Conservation (phyloP, 53 echinoderm and acorn worm species). For the Echinarachnius parma region DNA sequence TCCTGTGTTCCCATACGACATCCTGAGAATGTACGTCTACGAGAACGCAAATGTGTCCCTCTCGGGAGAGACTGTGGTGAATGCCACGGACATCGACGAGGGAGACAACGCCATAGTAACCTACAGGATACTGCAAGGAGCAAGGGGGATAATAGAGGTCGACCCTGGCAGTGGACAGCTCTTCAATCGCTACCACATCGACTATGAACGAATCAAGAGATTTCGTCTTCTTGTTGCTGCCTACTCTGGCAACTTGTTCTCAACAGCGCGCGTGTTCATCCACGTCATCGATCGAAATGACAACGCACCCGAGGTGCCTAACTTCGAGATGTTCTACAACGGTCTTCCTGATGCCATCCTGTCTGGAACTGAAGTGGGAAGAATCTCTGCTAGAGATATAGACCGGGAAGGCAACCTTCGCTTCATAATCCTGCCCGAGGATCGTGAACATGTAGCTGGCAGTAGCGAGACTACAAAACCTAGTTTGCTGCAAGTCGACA, state of each 20-base stretch:
- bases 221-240: constrained; percentile 74
- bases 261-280: constrained; percentile 69
- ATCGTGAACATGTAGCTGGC: constrained; percentile 12
- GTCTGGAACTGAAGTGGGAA: constrained; percentile 69
- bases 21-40: constrained; percentile 75
- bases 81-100: constrained; percentile 68
- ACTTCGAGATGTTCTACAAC: constrained; percentile 85
- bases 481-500: constrained; percentile 59
- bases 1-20: constrained; percentile 74
- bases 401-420: constrained; percentile 64
- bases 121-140: constrained; percentile 68
- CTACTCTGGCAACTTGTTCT: constrained; percentile 68
- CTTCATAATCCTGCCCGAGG: constrained; percentile 61
- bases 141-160: constrained; percentile 59
- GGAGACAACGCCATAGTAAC: constrained; percentile 65
- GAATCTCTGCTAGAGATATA: constrained; percentile 68
- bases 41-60: constrained; percentile 70
- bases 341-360: constrained; percentile 61
- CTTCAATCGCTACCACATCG: constrained; percentile 60
- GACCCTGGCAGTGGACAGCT: constrained; percentile 62
- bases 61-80: constrained; percentile 51
- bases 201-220: constrained; percentile 74
- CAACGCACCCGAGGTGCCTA: constrained; percentile 73
- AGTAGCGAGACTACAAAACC: constrained; percentile 13
- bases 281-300: constrained; percentile 75